These are phyloP conservation scores for Xylophagus ater DNA, from an alignment of 2,888 invertebrate genomes.

Conservation along the genomic window DNA sequence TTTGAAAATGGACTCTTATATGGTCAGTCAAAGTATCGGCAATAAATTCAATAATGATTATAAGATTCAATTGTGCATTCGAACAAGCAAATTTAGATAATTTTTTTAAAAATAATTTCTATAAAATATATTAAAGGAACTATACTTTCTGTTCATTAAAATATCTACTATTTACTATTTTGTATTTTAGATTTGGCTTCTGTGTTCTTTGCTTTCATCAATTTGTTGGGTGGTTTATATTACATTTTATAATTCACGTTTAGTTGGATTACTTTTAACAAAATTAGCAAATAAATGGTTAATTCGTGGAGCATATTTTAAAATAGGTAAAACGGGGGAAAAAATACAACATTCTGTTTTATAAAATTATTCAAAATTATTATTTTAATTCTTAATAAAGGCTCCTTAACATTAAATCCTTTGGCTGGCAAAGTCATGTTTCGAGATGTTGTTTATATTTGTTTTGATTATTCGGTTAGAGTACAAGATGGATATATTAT, in stretches of 20 bases:
- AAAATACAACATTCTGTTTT: too few relatives aligned
- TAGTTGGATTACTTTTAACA: constrained; percentile 82
- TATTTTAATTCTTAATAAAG: constrained; percentile 40
- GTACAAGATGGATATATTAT: constrained; percentile 95
- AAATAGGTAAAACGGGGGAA: constrained; percentile 77
- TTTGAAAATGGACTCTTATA: constrained; percentile 58
- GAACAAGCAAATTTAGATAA: too few relatives aligned
- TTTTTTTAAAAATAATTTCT: not conserved
- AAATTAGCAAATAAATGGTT: constrained; percentile 79
- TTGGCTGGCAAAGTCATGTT: constrained; percentile 98
- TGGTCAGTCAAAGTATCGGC: constrained; percentile 27
- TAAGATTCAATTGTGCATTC: not conserved
- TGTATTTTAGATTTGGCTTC: constrained; percentile 48
- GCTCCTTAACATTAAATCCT: constrained; percentile 90
- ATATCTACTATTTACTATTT: constrained; percentile 6
- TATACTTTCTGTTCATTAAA: not conserved
- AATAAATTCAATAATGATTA: not conserved
- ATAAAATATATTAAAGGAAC: not conserved
- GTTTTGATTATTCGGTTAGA: constrained; percentile 83
- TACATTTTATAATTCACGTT: constrained; percentile 87
- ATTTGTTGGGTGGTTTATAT: constrained; percentile 90
- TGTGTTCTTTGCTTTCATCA: constrained; percentile 70
- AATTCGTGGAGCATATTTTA: constrained; percentile 74
- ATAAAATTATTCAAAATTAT: not conserved
- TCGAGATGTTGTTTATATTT: constrained; percentile 86